These are phyloP conservation scores for Anoplopoma fimbria DNA, from an alignment of 2,113 vertebrate genomes.

Conservation along the genomic window DNA sequence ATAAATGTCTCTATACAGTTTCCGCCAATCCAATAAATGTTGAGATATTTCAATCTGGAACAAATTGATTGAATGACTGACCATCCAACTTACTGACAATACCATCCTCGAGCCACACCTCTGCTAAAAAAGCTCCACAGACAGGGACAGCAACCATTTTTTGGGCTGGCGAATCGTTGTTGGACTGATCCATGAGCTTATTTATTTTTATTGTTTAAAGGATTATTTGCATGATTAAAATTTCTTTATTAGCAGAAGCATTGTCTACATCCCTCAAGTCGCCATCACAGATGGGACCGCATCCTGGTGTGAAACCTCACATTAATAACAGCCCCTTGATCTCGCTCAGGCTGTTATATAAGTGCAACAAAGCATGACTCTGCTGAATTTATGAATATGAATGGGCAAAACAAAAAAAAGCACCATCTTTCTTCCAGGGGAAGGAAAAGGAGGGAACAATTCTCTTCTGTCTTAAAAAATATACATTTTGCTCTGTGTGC, in stretches of 20 bases:
- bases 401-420: conserved; percentile 47
- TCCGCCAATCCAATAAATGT: background rate
- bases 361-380: conserved; percentile 60
- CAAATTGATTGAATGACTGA: background rate
- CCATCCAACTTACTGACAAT: background rate
- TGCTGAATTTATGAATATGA: conserved; percentile 55
- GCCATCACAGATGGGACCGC: conserved; percentile 55
- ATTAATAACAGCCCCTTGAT: conserved; percentile 36
- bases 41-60: background rate
- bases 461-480: background rate
- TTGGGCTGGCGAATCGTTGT: background rate
- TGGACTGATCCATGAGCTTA: conserved; percentile 36
- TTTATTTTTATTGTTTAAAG: conserved; percentile 37
- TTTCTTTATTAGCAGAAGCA: conserved; percentile 44
- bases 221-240: conserved; percentile 62
- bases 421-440: conserved; percentile 4
- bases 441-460: background rate
- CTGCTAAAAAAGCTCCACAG: background rate
- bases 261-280: conserved; percentile 42
- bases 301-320: conserved; percentile 44
- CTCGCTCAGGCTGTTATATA: conserved; percentile 38
- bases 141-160: background rate
- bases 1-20: background rate
- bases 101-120: background rate
- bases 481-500: conserved; percentile 25